Evolutionary conservation across 1,140 invertebrate genomes (phyloP), one percentile per base, ranked within the genome.

Genomic region (Ceratina australensis): DNA sequence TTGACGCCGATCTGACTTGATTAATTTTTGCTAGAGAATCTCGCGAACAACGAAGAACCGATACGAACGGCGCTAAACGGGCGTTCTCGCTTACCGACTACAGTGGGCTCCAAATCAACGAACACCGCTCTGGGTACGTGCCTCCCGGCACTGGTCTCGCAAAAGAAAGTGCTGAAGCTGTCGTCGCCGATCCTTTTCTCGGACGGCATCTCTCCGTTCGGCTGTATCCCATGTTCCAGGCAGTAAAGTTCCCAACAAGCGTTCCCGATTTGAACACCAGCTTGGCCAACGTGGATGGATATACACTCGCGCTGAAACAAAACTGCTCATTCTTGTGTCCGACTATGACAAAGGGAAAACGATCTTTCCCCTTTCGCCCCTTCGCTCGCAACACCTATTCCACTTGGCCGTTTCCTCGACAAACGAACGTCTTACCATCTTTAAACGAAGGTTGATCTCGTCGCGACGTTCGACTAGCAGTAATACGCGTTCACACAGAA

Each of bases 161-260:
- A 93, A 89, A 95, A 95, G 88, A 95, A 95, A 13, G 85, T 86
- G 80, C 94, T 94, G 88, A 94, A 94, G 57, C 93, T 93, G 78
- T 95, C 94, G 72, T 94, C 86, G 3, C 74, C 76, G 3, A 77
- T 18, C 24, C 42, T 59, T n/a, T 84, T 82, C 20, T 84, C 84
- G 5, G 84, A 77, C 13, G 82, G 82, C 84, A 85, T 85, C 75
- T 95, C 94, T 1, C 97, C 97, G 92, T 98, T 96, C 49, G 96
- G 96, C 89, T 97, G 96, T 89, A 98, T 98, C 20, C 96, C 96
- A 92, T 97, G 97, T 90, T 98, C 97, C 84, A 98, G 91, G 89
- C 97, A 98, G 92, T 97, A 98, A 65, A 98, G 92, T 82, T 95
- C 95, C 94, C 95, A 95, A 87, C 95, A 95, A 80, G 95, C 94